Base-by-base conservation (phyloP, 2,888 invertebrate genomes). In the Tillus elongatus region DNA sequence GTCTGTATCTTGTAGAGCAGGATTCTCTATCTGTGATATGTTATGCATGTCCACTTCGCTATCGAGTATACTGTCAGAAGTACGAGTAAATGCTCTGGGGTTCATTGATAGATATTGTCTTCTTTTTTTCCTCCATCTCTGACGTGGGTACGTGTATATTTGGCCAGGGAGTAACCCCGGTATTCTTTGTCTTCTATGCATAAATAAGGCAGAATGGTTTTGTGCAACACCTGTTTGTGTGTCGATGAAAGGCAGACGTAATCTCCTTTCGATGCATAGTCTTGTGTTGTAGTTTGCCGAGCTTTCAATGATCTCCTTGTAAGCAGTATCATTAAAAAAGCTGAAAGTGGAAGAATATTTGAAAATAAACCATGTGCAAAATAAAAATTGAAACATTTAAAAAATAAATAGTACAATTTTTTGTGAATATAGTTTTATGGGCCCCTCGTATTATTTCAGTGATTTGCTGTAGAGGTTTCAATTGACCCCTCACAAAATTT, bases 221-320 rank as follows among this genome's bases (percentile, higher is more conserved):
- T 96, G 96, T 33, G 95, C 95, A 39, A 96, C 91, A 46, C 89
- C 92, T 48, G 93, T 95, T 66, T 95, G 93, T 11, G 91, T 90
- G 68, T 96, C 96, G 52, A 96, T 75, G 63, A 95, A 96, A 14
- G 96, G 96, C 75, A 95, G 81, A 46, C 95, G 77, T 67, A 92
- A 75, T 50, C 90, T 79, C 47, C 95, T 75, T 69, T 96, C 95
- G 47, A 89, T 79, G 66, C 90, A 87, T 69, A 96, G 67, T 69
- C 91, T 72, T 43, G 89, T 86, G 66, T 96, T 96, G 61, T 89
- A 93, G 58, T 82, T 89, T 39, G 89, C 86, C 6, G 92, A 89
- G 62, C 87, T 91, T 66, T 95, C 92, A 54, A 92, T 77, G 51
- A 87, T 82, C 70, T 95, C 93, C 66, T 86, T 82, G 61, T 93